These are phyloP conservation scores for Ophion obscuratus DNA, from an alignment of 2,888 invertebrate species.

Conservation along the genomic window DNA sequence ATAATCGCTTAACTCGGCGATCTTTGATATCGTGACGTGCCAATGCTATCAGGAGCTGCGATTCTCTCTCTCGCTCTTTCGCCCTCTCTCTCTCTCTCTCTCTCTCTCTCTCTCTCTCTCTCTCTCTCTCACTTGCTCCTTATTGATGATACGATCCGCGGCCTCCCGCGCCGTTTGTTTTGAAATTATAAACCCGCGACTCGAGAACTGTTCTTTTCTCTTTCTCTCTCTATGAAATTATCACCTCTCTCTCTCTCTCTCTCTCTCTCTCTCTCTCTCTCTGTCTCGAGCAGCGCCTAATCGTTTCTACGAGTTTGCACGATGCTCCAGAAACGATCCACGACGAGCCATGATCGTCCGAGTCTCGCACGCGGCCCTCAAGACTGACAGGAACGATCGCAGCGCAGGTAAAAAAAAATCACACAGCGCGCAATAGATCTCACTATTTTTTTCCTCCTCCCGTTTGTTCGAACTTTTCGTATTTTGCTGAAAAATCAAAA, in stretches of 20 bases:
- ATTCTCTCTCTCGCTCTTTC: neutral
- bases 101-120: neutral
- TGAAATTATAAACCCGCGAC: constrained; percentile 52
- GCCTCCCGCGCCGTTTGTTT: constrained; percentile 52
- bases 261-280: constrained; percentile 8
- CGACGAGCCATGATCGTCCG: neutral
- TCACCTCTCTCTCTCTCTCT: constrained; percentile 8
- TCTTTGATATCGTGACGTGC: constrained; percentile 33
- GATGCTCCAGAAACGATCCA: constrained; percentile 3
- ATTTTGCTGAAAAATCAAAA: neutral
- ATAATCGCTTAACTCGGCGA: constrained; percentile 6
- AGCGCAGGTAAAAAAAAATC: no score
- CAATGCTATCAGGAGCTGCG: constrained; percentile 25
- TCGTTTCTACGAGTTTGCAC: neutral
- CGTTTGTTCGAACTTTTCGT: neutral
- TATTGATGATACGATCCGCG: neutral
- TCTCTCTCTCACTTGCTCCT: neutral
- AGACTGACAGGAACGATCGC: no score
- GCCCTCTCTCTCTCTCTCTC: neutral
- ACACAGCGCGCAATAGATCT: no score
- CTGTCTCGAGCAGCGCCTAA: neutral
- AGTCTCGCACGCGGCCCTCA: no score
- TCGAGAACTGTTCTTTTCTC: neutral
- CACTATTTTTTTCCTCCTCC: neutral
- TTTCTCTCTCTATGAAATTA: no score